Conservation (phyloP, 2,797 vertebrate species). For the Sciaenops ocellatus region DNA sequence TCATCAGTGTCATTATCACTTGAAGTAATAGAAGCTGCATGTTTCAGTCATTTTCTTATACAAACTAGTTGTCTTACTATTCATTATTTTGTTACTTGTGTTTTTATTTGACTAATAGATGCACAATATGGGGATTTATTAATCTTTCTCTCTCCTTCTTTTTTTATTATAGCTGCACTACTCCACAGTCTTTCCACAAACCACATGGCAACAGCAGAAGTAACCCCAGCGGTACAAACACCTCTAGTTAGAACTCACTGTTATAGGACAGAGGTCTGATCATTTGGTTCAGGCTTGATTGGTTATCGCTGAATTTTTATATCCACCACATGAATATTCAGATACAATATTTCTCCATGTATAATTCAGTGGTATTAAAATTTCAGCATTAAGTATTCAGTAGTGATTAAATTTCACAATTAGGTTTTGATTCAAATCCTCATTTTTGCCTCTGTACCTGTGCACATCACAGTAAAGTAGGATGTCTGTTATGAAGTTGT, state of each 20-base stretch:
- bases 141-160: neutral
- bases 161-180: neutral
- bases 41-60: neutral
- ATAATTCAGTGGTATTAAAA: neutral
- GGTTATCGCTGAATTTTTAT: neutral
- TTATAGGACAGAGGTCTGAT: neutral
- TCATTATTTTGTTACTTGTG: neutral
- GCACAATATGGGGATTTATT: neutral
- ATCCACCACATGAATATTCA: neutral
- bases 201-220: neutral
- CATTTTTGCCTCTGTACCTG: conserved; percentile 1
- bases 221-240: neutral
- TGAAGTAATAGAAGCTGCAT: neutral
- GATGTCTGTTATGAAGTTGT: conserved; percentile 31
- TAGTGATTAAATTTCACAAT: conserved; percentile 4
- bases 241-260: neutral
- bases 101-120: neutral
- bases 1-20: neutral
- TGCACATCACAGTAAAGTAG: conserved; percentile 30
- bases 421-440: neutral
- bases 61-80: neutral
- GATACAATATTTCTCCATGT: neutral
- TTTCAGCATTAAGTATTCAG: neutral
- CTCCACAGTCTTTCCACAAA: neutral
- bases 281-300: neutral